A percentile compares a stretch with the other conserved stretches of the same genome.
phyloP scores from a whole-genome alignment of 2,888 invertebrate species.

The Caenorhabditis sp. region DNA sequence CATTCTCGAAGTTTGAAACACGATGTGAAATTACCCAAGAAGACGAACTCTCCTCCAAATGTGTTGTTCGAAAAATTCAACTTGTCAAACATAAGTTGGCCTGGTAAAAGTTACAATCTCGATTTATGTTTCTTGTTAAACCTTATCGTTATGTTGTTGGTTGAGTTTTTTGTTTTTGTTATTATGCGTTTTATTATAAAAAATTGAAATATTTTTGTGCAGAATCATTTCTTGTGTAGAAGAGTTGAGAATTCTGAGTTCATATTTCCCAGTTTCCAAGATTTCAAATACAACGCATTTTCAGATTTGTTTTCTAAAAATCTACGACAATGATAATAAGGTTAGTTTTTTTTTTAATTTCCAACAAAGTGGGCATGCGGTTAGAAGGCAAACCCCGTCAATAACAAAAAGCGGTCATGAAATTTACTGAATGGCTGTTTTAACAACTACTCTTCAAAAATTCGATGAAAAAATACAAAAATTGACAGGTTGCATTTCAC shows the following conservation, averaged over 20 bases:
- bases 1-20: conserved; percentile 25
- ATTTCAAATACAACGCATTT: neutral
- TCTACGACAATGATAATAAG: neutral
- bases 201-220: neutral
- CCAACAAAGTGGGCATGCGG: too few relatives aligned
- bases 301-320: neutral
- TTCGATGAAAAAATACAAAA: too few relatives aligned
- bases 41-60: neutral
- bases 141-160: neutral
- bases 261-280: neutral
- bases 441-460: too few relatives aligned
- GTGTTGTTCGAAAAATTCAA: conserved; percentile 17
- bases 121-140: conserved; percentile 2
- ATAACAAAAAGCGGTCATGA: too few relatives aligned
- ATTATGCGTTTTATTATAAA: too few relatives aligned
- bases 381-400: too few relatives aligned
- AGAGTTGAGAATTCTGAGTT: neutral
- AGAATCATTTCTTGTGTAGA: neutral
- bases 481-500: too few relatives aligned
- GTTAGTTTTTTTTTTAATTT: neutral
- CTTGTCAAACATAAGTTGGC: conserved; percentile 15
- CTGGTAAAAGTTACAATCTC: conserved; percentile 12
- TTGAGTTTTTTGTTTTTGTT: conserved; percentile 9
- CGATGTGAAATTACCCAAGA: conserved; percentile 14
- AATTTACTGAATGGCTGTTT: too few relatives aligned